phyloP scores from a whole-genome alignment of 92 coral and sea anemone genomes.

The Actinernus sp. region DNA sequence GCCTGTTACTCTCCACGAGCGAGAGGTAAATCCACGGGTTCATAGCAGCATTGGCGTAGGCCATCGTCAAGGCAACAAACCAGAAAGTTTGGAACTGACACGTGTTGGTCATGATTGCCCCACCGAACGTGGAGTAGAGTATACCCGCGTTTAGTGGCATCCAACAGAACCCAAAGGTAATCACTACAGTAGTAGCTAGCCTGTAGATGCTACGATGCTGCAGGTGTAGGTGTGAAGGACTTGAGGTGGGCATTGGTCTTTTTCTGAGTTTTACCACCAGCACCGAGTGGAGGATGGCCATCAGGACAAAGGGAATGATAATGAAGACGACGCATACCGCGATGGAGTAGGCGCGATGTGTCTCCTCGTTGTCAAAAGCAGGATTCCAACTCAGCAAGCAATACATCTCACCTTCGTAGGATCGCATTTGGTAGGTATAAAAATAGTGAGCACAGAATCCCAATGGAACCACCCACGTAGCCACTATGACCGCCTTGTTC shows the following conservation, averaged over 20 bases:
- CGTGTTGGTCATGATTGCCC: background rate
- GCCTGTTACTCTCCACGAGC: no score
- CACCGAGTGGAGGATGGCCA: background rate
- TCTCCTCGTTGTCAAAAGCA: background rate
- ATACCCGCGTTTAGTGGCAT: background rate
- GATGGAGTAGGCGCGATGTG: background rate
- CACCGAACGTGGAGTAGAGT: background rate
- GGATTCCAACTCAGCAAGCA: conserved; percentile 17
- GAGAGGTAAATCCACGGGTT: conserved; percentile 24
- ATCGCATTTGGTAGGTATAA: background rate
- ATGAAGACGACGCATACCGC: conserved; percentile 1
- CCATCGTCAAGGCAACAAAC: conserved; percentile 7
- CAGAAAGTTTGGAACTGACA: background rate
- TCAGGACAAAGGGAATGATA: conserved; percentile 1
- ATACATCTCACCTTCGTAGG: no score
- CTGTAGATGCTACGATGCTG: conserved; percentile 6
- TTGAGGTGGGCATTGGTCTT: no score
- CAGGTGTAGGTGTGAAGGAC: background rate
- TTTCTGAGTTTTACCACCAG: conserved; percentile 11
- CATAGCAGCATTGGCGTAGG: conserved; percentile 17
- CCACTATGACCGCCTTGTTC: background rate
- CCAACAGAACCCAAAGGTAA: conserved; percentile 14
- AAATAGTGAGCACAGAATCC: conserved; percentile 4
- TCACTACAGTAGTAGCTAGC: background rate
- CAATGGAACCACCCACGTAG: conserved; percentile 10